phyloP scores from a whole-genome alignment of 2,113 vertebrate species.

The Fukomys damarensis region DNA sequence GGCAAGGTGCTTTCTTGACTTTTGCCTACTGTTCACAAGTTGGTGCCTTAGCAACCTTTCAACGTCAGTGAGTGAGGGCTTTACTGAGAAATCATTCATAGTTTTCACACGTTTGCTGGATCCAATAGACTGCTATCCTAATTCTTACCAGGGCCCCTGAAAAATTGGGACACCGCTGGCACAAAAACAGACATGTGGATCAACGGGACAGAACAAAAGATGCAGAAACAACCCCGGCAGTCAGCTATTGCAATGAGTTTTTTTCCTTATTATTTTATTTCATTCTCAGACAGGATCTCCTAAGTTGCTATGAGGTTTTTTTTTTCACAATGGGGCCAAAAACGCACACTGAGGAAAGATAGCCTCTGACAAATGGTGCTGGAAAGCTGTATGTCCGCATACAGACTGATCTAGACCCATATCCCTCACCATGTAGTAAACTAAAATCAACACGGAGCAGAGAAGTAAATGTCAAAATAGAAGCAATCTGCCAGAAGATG shows the following conservation, averaged over 20 bases:
- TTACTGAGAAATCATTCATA: neutral
- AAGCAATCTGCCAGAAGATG: neutral
- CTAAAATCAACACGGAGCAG: neutral
- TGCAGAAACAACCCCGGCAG: neutral
- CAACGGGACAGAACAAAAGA: neutral
- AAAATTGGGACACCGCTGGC: neutral
- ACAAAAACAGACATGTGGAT: neutral
- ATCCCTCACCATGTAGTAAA: neutral
- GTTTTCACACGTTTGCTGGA: fast-evolving
- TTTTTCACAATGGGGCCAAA: neutral
- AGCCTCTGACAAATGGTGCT: neutral
- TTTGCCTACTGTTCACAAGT: neutral
- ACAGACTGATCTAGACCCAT: neutral
- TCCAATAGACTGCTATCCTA: neutral
- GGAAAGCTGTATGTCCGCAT: neutral
- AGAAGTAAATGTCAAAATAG: neutral
- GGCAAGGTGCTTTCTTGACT: fast-evolving
- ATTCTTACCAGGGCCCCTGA: neutral
- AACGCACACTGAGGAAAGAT: neutral
- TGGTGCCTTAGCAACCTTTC: neutral
- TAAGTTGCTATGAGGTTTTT: neutral
- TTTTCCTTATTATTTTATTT: neutral
- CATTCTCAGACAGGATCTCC: neutral
- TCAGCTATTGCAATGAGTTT: too few relatives aligned
- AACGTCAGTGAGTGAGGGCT: neutral